These are phyloP conservation scores for Cnemophilus loriae DNA, from an alignment of 2,113 vertebrate genomes.

Conservation along the genomic window DNA sequence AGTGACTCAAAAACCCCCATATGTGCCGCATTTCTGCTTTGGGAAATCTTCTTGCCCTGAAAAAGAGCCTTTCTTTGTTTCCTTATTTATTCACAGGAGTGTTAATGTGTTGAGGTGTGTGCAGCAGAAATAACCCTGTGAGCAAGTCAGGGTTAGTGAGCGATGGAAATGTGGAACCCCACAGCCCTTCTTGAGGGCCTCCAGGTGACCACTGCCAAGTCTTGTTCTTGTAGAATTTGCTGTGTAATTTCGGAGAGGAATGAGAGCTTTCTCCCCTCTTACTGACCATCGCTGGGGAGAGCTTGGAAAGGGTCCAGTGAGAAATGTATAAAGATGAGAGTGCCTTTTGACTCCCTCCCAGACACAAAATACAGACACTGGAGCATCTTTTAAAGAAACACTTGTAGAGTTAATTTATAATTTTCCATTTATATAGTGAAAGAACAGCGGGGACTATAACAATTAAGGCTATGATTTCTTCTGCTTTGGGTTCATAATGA, in stretches of 20 bases:
- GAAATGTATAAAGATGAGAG: neutral
- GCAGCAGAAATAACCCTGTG: neutral
- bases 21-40: neutral
- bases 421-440: neutral
- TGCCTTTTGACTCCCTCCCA: neutral
- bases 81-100: neutral
- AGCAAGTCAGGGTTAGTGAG: neutral
- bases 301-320: neutral
- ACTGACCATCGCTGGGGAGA: neutral
- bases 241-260: neutral
- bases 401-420: neutral
- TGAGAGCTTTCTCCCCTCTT: neutral
- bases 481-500: neutral
- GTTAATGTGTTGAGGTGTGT: neutral
- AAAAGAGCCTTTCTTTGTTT: neutral
- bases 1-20: fast-evolving
- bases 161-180: neutral
- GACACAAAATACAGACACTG: neutral
- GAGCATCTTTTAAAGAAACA: neutral
- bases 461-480: neutral
- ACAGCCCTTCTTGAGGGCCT: neutral
- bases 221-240: neutral
- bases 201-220: neutral
- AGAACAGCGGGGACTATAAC: neutral
- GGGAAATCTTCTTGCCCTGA: neutral